Base-by-base conservation (phyloP, 2,888 invertebrate genomes). In the Melanophora roralis region DNA sequence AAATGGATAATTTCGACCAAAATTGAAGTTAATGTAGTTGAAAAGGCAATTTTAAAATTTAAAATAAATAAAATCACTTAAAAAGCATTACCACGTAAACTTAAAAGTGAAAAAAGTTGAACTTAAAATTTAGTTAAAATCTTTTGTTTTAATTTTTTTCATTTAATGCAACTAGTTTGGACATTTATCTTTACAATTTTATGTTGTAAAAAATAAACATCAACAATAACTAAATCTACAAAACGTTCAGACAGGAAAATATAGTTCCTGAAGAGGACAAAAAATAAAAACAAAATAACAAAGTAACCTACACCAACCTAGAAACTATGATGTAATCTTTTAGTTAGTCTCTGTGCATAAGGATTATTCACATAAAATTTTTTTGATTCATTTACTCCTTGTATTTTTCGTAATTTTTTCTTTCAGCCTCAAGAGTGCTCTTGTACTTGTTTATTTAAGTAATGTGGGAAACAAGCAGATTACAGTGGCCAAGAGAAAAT, bases 401-500 rank as follows among this genome's bases (percentile, higher is more conserved):
- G 6, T 27, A 27, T 27, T 27, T 27, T 27, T 3, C 27, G 27
- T 27, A 27, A 27, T 27, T 27, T 5, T 27, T 27, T 27, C 6
- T 27, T 27, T 27, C 4, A 6, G 3, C 4, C 27, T 27, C 27
- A 3, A 3, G 3, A 27, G 3, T 27, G 27, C 6, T 27, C 27
- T 12, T 34, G 7, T 14, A n/a, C n/a, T n/a, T n/a, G 16, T 32
- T 53, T 51, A 12, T 53, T 11, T 53, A 11, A n/a, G 7, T 14
- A 19, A 53, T 53, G 32, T 23, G 11, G 32, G 23, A 51, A 32
- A 67, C 32, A 53, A 67, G 27, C 12, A 65, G 65, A 65, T 64
- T 64, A 64, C 19, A 43, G 34, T 43, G 53, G 32, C 53, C 47
- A 67, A 43, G 32, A 53, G 53, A 55, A 19, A 32, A 55, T 67